A percentile compares a stretch with the other conserved stretches of the same genome.
These are phyloP conservation scores for Elmis aenea DNA, from an alignment of 2,888 invertebrate genomes.

Conservation along the genomic window DNA sequence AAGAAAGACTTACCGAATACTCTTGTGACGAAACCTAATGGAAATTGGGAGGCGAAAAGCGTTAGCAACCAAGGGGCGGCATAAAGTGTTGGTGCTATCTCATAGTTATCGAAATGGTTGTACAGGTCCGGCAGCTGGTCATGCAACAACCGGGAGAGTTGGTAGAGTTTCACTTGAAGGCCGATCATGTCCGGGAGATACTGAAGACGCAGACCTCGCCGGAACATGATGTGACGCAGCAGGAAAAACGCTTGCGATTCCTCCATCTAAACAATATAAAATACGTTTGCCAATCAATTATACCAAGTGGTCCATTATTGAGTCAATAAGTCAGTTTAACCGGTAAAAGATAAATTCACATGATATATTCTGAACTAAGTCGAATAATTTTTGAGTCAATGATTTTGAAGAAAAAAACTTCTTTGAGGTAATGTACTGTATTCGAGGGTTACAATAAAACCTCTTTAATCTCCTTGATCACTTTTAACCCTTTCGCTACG, in stretches of 20 bases:
- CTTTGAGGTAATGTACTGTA: too few relatives aligned
- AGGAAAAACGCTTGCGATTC: constrained; percentile 87
- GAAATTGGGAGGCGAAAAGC: constrained; percentile 93
- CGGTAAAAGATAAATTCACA: too few relatives aligned
- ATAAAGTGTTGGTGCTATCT: constrained; percentile 90
- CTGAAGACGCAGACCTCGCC: constrained; percentile 79
- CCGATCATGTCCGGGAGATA: constrained; percentile 94
- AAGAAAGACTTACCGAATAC: constrained; percentile 69
- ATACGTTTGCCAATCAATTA: too few relatives aligned
- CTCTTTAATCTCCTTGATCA: too few relatives aligned
- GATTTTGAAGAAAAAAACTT: too few relatives aligned
- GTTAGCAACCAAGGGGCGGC: constrained; percentile 97
- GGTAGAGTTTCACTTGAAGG: constrained; percentile 84
- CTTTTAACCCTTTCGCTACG: too few relatives aligned
- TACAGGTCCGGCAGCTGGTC: constrained; percentile 84
- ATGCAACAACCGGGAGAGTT: constrained; percentile 84
- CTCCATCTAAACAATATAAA: constrained; percentile 86
- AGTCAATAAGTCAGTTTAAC: too few relatives aligned
- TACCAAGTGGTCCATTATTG: too few relatives aligned
- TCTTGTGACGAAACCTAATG: constrained; percentile 89
- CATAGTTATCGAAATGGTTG: constrained; percentile 78
- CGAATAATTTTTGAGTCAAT: too few relatives aligned
- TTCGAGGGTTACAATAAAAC: too few relatives aligned
- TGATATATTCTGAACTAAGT: too few relatives aligned
- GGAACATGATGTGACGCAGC: constrained; percentile 87